phyloP scores from a whole-genome alignment of 1,140 invertebrate species.

The Drosophila obscura region DNA sequence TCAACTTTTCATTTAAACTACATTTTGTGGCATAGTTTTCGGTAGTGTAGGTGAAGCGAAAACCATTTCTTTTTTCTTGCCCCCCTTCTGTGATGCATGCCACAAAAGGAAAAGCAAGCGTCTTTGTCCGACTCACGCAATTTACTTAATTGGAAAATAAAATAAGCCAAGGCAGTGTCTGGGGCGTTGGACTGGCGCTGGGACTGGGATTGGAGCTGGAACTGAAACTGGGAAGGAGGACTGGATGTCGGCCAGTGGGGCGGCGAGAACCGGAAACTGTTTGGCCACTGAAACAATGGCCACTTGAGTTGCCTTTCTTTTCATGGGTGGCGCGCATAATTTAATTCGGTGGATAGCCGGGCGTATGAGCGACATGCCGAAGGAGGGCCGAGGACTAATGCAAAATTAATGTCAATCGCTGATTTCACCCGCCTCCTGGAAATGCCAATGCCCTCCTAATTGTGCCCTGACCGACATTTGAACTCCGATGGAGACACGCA shows the following conservation, averaged over 20 bases:
- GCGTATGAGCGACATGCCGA: conserved; percentile 46
- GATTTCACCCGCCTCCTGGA: conserved; percentile 24
- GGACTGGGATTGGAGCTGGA: not conserved
- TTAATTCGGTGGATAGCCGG: conserved; percentile 60
- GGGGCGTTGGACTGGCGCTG: conserved; percentile 1
- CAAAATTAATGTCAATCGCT: conserved; percentile 79
- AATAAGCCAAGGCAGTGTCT: conserved; percentile 45
- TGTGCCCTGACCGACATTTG: conserved; percentile 54
- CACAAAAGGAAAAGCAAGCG: conserved; percentile 23
- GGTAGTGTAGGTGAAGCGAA: conserved; percentile 6
- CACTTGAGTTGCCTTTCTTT: conserved; percentile 42
- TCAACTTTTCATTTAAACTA: too few species aligned
- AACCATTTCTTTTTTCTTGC: conserved; percentile 40
- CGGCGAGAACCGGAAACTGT: conserved; percentile 28
- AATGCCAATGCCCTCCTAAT: conserved; percentile 74
- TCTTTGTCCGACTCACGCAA: conserved; percentile 58
- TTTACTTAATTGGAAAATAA: conserved; percentile 81
- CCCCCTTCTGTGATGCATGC: conserved; percentile 11
- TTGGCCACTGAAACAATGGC: conserved; percentile 54
- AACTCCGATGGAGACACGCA: conserved; percentile 49
- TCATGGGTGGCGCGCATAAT: conserved; percentile 67
- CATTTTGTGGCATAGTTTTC: too few species aligned
- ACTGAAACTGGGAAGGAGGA: not conserved
- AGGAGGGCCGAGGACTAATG: conserved; percentile 49
- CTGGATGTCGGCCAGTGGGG: conserved; percentile 14